Evolutionary conservation across 2,888 invertebrate species (phyloP).

Genomic region (Laothoe populi): DNA sequence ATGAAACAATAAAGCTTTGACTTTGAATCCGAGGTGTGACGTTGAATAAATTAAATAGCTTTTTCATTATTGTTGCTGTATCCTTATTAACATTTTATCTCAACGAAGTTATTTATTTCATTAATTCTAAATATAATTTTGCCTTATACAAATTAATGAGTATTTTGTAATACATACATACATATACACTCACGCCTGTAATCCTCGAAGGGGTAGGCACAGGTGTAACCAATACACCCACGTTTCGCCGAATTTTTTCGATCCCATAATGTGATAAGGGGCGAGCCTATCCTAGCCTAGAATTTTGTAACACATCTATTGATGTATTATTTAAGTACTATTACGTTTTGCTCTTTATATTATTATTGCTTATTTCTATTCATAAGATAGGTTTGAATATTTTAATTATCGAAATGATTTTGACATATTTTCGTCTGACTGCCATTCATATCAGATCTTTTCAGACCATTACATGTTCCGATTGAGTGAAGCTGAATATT

Average conservation of each 20-base stretch:
- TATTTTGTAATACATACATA: constrained; percentile 4
- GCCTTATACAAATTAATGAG: background rate
- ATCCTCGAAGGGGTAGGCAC: too few species aligned
- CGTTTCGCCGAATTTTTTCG: too few species aligned
- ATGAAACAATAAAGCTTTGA: constrained; percentile 21
- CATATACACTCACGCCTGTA: too few species aligned
- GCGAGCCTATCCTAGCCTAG: too few species aligned
- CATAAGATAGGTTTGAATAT: constrained; percentile 23
- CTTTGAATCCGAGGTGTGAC: constrained; percentile 32
- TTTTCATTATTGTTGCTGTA: constrained; percentile 36
- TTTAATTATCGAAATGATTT: constrained; percentile 1
- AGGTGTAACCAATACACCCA: too few species aligned
- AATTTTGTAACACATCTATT: too few species aligned
- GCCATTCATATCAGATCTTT: constrained; percentile 15
- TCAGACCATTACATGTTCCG: constrained; percentile 38
- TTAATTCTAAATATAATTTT: background rate
- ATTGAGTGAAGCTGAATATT: constrained; percentile 40
- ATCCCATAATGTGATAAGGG: too few species aligned
- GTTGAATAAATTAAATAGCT: constrained; percentile 42
- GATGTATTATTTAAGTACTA: background rate
- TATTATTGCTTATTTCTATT: constrained; percentile 8
- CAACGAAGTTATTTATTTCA: constrained; percentile 4
- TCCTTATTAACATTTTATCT: constrained; percentile 33
- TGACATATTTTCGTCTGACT: constrained; percentile 19
- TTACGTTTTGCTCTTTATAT: background rate